phyloP scores from a whole-genome alignment of 2,797 vertebrate genomes.

The Bothrops alternatus region DNA sequence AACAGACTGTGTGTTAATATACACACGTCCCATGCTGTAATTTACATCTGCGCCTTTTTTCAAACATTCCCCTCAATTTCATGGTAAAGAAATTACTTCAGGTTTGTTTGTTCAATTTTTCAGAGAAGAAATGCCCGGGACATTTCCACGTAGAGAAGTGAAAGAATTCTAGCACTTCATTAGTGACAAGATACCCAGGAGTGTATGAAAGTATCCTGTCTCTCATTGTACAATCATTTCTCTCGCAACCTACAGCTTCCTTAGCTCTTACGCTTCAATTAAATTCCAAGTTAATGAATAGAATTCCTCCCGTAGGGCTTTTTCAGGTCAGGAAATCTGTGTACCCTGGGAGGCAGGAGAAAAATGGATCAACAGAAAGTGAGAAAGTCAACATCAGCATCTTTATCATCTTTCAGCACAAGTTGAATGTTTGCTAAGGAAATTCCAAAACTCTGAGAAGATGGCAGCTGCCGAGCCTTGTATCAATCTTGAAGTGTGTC shows the following conservation, averaged over 20 bases:
- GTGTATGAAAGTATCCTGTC: neutral
- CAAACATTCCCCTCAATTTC: neutral
- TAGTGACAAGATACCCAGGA: neutral
- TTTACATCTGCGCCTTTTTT: neutral
- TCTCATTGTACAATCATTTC: neutral
- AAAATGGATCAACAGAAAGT: neutral
- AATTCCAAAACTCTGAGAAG: neutral
- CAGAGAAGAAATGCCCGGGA: neutral
- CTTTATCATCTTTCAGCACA: neutral
- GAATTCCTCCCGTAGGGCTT: neutral
- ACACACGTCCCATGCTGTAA: neutral
- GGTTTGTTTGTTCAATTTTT: neutral
- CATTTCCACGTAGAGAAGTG: neutral
- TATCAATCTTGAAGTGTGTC: neutral
- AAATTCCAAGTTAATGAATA: neutral
- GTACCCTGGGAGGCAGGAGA: neutral
- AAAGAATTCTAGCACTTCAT: neutral
- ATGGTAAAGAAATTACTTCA: neutral
- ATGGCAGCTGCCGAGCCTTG: neutral
- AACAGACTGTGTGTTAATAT: neutral
- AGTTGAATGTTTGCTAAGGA: neutral
- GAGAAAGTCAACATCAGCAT: neutral
- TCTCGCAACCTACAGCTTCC: neutral
- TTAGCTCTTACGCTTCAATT: neutral
- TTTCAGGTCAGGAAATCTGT: neutral